Evolutionary conservation across 92 coral and sea anemone genomes (phyloP).

Genomic region (Isaurus tuberculatus): DNA sequence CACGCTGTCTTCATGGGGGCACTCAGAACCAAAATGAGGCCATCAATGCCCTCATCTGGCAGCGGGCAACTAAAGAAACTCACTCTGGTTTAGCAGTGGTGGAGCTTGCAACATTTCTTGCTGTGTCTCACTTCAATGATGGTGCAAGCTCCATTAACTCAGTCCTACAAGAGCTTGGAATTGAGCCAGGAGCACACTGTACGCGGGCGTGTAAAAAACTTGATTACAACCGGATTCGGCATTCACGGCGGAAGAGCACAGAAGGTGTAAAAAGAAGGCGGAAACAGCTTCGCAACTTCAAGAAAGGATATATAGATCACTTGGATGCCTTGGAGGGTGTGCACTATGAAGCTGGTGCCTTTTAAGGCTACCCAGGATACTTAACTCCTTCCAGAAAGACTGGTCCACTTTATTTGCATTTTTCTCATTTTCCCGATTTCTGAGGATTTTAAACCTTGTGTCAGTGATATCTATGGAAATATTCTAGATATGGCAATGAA

Average conservation of each 20-base stretch:
- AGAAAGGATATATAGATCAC: constrained; percentile 50
- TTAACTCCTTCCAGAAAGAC: constrained; percentile 12
- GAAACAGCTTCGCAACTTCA: constrained; percentile 43
- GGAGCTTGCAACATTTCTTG: constrained; percentile 57
- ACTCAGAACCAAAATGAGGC: constrained; percentile 75
- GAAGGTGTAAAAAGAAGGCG: constrained; percentile 43
- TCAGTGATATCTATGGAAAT: constrained; percentile 35
- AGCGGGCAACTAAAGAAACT: constrained; percentile 67
- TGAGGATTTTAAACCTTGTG: constrained; percentile 29
- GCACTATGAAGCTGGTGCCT: constrained; percentile 55
- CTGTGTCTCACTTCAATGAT: constrained; percentile 53
- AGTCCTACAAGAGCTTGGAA: constrained; percentile 60
- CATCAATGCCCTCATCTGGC: constrained; percentile 76
- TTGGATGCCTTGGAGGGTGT: constrained; percentile 3
- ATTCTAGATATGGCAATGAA: constrained; percentile 44
- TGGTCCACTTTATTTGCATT: constrained; percentile 38
- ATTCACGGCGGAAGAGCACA: constrained; percentile 52
- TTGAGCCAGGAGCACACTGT: constrained; percentile 46
- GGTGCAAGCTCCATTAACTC: constrained; percentile 41
- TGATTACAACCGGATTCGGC: constrained; percentile 52
- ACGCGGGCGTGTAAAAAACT: constrained; percentile 39
- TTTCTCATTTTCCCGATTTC: constrained; percentile 48
- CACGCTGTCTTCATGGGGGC: constrained; percentile 63
- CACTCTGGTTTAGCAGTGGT: constrained; percentile 62
- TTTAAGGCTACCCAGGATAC: constrained; percentile 27